A percentile compares a stretch with the other conserved stretches of the same genome.
These are phyloP conservation scores for Hylia prasina DNA, from an alignment of 2,113 vertebrate species.

Conservation along the genomic window DNA sequence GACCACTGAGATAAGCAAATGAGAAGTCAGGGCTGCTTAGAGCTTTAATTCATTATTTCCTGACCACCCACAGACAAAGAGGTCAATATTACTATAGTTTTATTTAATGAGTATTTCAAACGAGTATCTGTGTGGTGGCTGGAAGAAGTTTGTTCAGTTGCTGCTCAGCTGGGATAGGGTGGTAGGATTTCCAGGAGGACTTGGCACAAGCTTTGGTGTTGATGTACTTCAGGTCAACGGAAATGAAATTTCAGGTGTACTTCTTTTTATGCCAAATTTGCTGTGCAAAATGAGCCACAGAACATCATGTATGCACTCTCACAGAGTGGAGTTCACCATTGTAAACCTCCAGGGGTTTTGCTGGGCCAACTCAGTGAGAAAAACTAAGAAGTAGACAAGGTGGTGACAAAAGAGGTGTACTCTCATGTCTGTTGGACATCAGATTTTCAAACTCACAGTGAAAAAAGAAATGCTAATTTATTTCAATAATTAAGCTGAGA, in stretches of 20 bases:
- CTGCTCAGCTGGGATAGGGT: not conserved
- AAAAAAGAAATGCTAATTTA: not conserved
- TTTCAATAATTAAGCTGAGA: not conserved
- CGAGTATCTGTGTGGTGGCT: not conserved
- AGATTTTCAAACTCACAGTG: not conserved
- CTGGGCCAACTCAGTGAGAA: not conserved
- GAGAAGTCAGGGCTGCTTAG: not conserved
- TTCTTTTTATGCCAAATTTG: not conserved
- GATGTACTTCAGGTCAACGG: not conserved
- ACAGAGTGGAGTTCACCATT: not conserved
- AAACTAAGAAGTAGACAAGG: not conserved
- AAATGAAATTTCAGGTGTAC: not conserved
- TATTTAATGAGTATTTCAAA: slow-evolving; percentile 12
- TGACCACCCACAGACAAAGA: not conserved
- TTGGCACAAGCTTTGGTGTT: not conserved
- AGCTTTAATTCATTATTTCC: not conserved
- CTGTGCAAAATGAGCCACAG: not conserved
- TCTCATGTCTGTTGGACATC: not conserved
- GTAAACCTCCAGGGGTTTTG: not conserved
- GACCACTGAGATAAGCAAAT: not conserved
- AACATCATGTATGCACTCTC: not conserved
- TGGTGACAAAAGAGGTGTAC: not conserved
- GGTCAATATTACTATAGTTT: not conserved
- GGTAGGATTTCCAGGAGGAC: not conserved
- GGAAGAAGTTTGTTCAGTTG: not conserved